Conservation (phyloP, 2,888 invertebrate species). For the Amphiduros pacificus region DNA sequence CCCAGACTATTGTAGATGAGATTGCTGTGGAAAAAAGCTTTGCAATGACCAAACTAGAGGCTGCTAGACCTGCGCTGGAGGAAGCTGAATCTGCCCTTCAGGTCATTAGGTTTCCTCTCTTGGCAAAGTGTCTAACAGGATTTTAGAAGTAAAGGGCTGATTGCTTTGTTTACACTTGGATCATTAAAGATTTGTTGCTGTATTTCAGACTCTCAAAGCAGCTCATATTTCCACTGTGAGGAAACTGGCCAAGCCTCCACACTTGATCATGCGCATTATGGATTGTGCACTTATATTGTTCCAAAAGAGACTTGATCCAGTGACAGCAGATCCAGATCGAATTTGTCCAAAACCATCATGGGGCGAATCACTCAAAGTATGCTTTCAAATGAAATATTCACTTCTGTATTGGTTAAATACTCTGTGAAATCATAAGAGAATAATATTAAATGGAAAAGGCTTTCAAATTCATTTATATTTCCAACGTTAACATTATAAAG, state of each 20-base stretch:
- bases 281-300: conserved; percentile 56
- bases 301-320: conserved; percentile 49
- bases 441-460: background rate
- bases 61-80: conserved; percentile 54
- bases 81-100: conserved; percentile 56
- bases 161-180: background rate
- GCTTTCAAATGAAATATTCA: too few relatives aligned
- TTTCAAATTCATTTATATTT: too few relatives aligned
- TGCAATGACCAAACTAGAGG: conserved; percentile 52
- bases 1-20: conserved; percentile 53
- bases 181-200: background rate
- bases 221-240: conserved; percentile 57
- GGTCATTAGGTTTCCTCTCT: too few relatives aligned
- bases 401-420: too few relatives aligned
- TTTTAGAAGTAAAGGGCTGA: too few relatives aligned
- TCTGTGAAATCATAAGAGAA: background rate
- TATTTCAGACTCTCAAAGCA: conserved; percentile 60
- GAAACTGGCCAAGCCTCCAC: conserved; percentile 59
- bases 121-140: too few relatives aligned
- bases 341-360: conserved; percentile 88
- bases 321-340: conserved; percentile 72
- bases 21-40: conserved; percentile 50
- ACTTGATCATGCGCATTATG: conserved; percentile 59
- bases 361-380: conserved; percentile 67
- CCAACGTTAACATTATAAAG: too few relatives aligned